Evolutionary conservation across 2,797 vertebrate species (phyloP).

Genomic region (Myotis vivesi): DNA sequence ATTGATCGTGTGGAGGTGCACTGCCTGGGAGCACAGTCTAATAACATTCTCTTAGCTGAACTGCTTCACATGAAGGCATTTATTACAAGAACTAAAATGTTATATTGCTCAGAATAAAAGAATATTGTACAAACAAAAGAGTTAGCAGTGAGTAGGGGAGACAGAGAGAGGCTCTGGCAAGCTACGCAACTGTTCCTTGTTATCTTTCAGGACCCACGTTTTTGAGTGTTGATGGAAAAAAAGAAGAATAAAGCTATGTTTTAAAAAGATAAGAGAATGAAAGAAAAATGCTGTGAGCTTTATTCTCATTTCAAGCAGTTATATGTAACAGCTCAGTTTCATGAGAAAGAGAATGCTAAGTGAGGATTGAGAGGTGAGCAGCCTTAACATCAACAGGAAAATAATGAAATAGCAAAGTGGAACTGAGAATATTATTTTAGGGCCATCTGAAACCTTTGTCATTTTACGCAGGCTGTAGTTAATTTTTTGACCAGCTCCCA

Average conservation of each 20-base stretch:
- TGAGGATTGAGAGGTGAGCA: conserved; percentile 37
- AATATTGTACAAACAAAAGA: conserved; percentile 84
- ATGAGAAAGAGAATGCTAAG: neutral
- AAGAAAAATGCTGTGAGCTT: neutral
- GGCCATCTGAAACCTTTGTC: conserved; percentile 70
- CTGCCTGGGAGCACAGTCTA: conserved; percentile 87
- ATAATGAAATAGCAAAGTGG: conserved; percentile 54
- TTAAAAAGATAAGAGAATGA: neutral
- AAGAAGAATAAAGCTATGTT: neutral
- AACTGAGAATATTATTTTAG: conserved; percentile 72
- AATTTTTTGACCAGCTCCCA: conserved; percentile 62
- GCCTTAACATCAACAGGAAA: conserved; percentile 67
- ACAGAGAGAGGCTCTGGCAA: neutral
- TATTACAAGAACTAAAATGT: conserved; percentile 86
- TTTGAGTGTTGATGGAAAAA: conserved; percentile 58
- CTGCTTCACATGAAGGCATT: conserved; percentile 87
- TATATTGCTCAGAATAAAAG: conserved; percentile 84
- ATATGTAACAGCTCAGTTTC: neutral
- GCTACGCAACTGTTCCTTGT: conserved; percentile 41
- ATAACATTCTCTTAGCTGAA: conserved; percentile 87
- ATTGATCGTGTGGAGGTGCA: conserved; percentile 86
- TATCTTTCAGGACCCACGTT: conserved; percentile 62
- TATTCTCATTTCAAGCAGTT: conserved; percentile 60
- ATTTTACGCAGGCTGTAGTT: conserved; percentile 72
- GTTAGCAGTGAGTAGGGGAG: conserved; percentile 67